Evolutionary conservation across 2,797 vertebrate genomes (phyloP).

Genomic region (Atherinosoma microstoma): DNA sequence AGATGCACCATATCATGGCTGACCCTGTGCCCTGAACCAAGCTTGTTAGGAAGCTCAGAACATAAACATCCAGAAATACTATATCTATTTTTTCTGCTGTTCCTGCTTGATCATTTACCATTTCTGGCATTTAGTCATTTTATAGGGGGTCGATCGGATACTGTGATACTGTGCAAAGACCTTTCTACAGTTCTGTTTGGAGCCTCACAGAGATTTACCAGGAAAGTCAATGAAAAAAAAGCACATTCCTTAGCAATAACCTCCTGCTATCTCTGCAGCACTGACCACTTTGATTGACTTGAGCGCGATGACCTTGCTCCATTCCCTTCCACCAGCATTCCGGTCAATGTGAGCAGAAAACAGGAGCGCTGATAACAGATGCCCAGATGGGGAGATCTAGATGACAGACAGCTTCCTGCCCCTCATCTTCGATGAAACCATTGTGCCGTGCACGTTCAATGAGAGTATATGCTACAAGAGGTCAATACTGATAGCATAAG

Average conservation of each 20-base stretch:
- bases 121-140: not conserved
- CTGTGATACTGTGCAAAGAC: not conserved
- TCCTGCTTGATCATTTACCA: not conserved
- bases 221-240: conserved; percentile 48
- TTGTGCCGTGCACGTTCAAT: conserved; percentile 75
- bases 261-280: conserved; percentile 71
- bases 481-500: conserved; percentile 74
- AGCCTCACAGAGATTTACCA: conserved; percentile 52
- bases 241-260: conserved; percentile 70
- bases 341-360: conserved; percentile 74
- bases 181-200: conserved; percentile 33
- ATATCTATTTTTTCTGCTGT: not conserved
- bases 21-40: not conserved
- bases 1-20: not conserved
- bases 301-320: conserved; percentile 78
- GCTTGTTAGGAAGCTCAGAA: not conserved
- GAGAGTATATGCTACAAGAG: conserved; percentile 77
- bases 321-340: conserved; percentile 69
- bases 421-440: conserved; percentile 77
- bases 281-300: conserved; percentile 79
- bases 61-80: not conserved
- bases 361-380: conserved; percentile 74
- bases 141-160: not conserved
- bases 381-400: conserved; percentile 68
- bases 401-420: conserved; percentile 77